These are phyloP conservation scores for Ricordea florida DNA, from an alignment of 92 coral and sea anemone species.

Conservation along the genomic window DNA sequence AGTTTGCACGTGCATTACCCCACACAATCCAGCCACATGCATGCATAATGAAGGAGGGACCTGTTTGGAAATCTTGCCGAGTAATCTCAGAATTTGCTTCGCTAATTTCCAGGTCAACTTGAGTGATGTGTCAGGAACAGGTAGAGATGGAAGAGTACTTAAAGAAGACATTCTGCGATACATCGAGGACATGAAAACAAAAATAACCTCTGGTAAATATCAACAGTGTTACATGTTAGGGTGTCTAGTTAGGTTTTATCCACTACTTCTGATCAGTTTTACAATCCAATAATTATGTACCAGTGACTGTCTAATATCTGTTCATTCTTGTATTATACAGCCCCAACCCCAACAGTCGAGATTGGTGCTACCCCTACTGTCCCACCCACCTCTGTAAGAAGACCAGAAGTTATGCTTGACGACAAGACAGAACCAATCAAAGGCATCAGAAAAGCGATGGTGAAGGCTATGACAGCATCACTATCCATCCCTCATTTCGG, in stretches of 20 bases:
- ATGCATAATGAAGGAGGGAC: too few species aligned
- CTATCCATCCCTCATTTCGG: slow-evolving; percentile 91
- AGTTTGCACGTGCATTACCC: too few species aligned
- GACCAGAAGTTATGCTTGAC: slow-evolving; percentile 67
- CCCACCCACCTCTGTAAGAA: slow-evolving; percentile 57
- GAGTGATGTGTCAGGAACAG: slow-evolving; percentile 77
- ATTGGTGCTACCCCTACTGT: slow-evolving; percentile 30
- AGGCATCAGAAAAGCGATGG: slow-evolving; percentile 92
- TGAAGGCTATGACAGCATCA: slow-evolving; percentile 85
- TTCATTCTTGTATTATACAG: too few species aligned
- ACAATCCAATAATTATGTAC: background rate
- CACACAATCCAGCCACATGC: too few species aligned
- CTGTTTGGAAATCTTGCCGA: too few species aligned
- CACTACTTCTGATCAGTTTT: background rate
- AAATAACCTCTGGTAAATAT: slow-evolving; percentile 27
- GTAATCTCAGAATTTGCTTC: background rate
- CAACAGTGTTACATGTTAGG: too few species aligned
- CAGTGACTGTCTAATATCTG: too few species aligned
- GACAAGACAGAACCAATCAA: slow-evolving; percentile 85
- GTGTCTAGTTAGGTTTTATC: background rate
- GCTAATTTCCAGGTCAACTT: slow-evolving; percentile 54
- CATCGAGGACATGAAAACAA: slow-evolving; percentile 60
- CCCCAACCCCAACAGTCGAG: slow-evolving; percentile 45
- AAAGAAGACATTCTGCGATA: slow-evolving; percentile 89
- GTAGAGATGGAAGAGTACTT: slow-evolving; percentile 86